phyloP scores from a whole-genome alignment of 2,797 vertebrate species.

The Trichosurus vulpecula region DNA sequence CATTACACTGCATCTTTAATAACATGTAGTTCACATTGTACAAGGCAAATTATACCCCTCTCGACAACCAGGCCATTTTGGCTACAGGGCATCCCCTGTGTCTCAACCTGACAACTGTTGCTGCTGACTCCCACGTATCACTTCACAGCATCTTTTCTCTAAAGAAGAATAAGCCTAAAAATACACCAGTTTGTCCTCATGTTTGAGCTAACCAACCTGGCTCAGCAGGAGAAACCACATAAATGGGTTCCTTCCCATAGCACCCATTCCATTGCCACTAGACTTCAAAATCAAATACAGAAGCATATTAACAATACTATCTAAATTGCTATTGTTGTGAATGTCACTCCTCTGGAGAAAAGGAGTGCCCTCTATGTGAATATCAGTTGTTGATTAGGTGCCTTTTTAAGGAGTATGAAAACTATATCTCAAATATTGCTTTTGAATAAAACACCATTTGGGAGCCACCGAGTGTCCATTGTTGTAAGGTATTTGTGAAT shows the following conservation, averaged over 20 bases:
- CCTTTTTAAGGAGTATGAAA: constrained; percentile 61
- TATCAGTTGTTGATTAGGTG: constrained; percentile 2
- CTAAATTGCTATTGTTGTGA: constrained; percentile 46
- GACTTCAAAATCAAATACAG: constrained; percentile 46
- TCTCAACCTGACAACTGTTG: constrained; percentile 45
- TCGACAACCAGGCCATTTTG: constrained; percentile 39
- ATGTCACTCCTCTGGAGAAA: constrained; percentile 58
- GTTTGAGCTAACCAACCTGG: constrained; percentile 37
- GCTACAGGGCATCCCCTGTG: constrained; percentile 42
- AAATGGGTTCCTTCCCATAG: constrained; percentile 52
- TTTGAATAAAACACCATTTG: constrained; percentile 28
- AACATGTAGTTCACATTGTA: constrained; percentile 52
- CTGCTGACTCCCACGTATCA: constrained; percentile 45
- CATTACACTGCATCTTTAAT: constrained; percentile 70
- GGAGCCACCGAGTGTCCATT: background rate
- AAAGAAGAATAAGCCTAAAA: constrained; percentile 60
- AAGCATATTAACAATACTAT: constrained; percentile 53
- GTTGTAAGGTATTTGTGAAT: constrained; percentile 24
- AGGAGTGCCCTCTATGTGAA: constrained; percentile 31
- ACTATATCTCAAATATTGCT: constrained; percentile 49
- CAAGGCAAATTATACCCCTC: constrained; percentile 70
- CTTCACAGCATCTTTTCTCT: constrained; percentile 31
- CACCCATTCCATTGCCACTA: constrained; percentile 63
- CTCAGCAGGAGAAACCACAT: constrained; percentile 26
- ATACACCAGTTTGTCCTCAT: constrained; percentile 48